phyloP scores from a whole-genome alignment of 1,140 invertebrate species.

The Leptonema lineaticorne region DNA sequence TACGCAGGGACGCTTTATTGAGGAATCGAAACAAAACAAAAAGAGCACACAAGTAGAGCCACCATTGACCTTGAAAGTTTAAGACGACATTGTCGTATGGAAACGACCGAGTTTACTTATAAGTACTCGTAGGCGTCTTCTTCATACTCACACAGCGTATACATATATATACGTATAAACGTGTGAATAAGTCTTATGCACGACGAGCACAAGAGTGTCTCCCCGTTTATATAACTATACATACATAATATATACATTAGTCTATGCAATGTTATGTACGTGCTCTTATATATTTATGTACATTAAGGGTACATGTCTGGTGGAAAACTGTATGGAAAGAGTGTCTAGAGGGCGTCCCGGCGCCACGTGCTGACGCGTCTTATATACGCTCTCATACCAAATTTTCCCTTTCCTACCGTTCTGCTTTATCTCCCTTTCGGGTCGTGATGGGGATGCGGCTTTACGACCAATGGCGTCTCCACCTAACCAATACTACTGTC shows the following conservation, averaged over 20 bases:
- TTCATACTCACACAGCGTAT: background rate
- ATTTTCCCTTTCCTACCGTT: background rate
- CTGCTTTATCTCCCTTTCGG: background rate
- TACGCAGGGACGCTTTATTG: no score
- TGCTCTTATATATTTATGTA: background rate
- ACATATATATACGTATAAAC: background rate
- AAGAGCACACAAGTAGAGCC: background rate
- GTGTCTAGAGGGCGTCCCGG: conserved; percentile 39
- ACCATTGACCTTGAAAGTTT: conserved; percentile 9
- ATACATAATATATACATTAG: no score
- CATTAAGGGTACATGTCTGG: conserved; percentile 22
- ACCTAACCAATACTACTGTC: no score
- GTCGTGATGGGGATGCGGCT: background rate
- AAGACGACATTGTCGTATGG: conserved; percentile 8
- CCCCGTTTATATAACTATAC: no score
- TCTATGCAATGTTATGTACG: background rate
- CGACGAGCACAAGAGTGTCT: no score
- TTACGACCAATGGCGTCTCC: no score
- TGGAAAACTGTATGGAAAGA: conserved; percentile 23
- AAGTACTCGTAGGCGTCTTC: background rate
- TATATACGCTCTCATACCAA: background rate
- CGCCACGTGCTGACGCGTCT: conserved; percentile 29
- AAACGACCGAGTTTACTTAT: conserved; percentile 12
- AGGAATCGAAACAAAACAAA: background rate
- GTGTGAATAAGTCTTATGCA: no score